Evolutionary conservation across 1,140 invertebrate species (phyloP), one percentile per base, ranked within the genome.

Genomic region (Halesus radiatus): DNA sequence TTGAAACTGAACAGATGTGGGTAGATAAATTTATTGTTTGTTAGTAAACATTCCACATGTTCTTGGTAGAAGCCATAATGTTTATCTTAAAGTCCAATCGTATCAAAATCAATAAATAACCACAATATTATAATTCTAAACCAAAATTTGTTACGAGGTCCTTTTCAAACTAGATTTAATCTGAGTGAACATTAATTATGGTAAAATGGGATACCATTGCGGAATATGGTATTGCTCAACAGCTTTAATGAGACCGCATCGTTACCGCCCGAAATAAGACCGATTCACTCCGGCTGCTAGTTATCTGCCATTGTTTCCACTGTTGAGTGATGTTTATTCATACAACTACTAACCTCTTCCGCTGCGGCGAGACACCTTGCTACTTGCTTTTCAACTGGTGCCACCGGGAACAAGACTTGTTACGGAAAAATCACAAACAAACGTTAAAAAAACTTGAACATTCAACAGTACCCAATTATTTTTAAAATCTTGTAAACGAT

Each of bases 201-300:
- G 52, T n/a, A 50, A 70, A 52, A 70, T 8, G 32, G 20, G 8
- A 23, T 52, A 45, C 26, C 62, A 18, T 26, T 66, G 29, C 22
- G 29, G 6, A 23, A 50, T 70, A 50, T 70, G 37, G 66, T 70
- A 52, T 20, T 52, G 66, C 66, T 45, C 66, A 50, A 52, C 66
- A 70, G 62, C 29, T 70, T 50, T 70, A 70, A 70, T 70, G 66
- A 70, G 66, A 70, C 18, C 66, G 16, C 66, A 70, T 68, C 52
- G 66, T 70, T 66, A 45, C 37, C 20, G 37, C 66, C 66, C n/a
- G 20, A 45, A 70, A 70, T 70, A 70, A 50, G 29, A 45, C 37
- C 66, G 22, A 66, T 52, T 70, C 20, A 70, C 66, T 70, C n/a
- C 15, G 50, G 37, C 66, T 70, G 32, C 32, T 70, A 50, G 66